Percentiles rank a stretch among this genome's conserved stretches.
Evolutionary conservation across 1,140 invertebrate genomes (phyloP).

Genomic region (Thaumetopoea pityocampa): DNA sequence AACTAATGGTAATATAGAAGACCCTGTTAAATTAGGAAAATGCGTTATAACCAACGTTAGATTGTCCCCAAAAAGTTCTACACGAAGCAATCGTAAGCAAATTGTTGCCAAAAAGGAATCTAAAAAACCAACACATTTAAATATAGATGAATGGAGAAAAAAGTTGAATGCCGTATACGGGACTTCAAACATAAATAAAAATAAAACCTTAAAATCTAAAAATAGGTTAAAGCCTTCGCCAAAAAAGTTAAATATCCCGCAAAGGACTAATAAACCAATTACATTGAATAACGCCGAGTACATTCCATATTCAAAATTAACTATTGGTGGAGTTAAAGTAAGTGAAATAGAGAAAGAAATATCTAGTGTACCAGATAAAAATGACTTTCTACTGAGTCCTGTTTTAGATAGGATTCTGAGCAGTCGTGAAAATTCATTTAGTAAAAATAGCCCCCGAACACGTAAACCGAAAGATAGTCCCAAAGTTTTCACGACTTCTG

Average conservation of each 20-base stretch:
- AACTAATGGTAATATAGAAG: constrained; percentile 36
- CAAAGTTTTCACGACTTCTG: constrained; percentile 53
- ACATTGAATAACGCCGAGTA: constrained; percentile 56
- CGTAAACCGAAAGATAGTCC: constrained; percentile 26
- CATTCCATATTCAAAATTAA: constrained; percentile 70
- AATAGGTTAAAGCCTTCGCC: constrained; percentile 16
- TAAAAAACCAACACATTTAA: constrained; percentile 19
- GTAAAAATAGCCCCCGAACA: constrained; percentile 34
- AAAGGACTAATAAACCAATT: constrained; percentile 18
- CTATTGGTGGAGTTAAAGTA: constrained; percentile 59
- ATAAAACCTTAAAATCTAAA: constrained; percentile 24
- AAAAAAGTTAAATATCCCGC: constrained; percentile 2
- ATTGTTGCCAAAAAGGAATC: constrained; percentile 19
- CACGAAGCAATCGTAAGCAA: constrained; percentile 10
- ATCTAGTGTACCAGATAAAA: constrained; percentile 41
- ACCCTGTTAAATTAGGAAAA: constrained; percentile 18
- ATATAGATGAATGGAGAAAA: constrained; percentile 53
- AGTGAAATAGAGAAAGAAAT: constrained; percentile 64
- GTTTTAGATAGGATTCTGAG: constrained; percentile 57
- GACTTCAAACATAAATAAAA: constrained; percentile 28
- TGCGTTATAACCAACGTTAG: constrained; percentile 15
- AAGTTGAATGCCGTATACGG: constrained; percentile 56
- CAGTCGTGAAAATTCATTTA: constrained; percentile 49
- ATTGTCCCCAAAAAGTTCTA: constrained; percentile 20
- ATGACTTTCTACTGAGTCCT: constrained; percentile 46